phyloP scores from a whole-genome alignment of 2,797 vertebrate genomes.

The Myripristis murdjan region DNA sequence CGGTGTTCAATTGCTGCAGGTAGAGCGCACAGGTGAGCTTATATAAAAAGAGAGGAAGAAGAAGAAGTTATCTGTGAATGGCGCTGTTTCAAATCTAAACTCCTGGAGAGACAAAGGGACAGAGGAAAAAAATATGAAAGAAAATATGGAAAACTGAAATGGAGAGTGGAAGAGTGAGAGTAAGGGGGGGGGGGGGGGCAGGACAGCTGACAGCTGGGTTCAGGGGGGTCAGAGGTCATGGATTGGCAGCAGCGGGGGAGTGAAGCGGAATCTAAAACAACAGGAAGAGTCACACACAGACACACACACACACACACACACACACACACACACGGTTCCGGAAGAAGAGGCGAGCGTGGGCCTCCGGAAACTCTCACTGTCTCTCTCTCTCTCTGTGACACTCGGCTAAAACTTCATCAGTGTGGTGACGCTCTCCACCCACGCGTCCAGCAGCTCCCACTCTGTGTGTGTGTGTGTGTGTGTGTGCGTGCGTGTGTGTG shows the following conservation, averaged over 20 bases:
- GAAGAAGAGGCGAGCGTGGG: conserved; percentile 38
- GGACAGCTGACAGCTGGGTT: conserved; percentile 89
- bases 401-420: conserved; percentile 39
- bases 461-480: conserved; percentile 12
- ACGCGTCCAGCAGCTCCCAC: conserved; percentile 13
- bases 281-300: conserved; percentile 75
- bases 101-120: background rate
- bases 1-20: too few relatives aligned
- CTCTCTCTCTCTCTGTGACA: conserved; percentile 5
- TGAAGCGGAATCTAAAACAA: conserved; percentile 82
- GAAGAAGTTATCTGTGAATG: too few relatives aligned
- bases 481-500: conserved; percentile 12
- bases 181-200: conserved; percentile 38
- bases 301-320: conserved; percentile 27
- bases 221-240: conserved; percentile 80
- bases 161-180: conserved; percentile 4
- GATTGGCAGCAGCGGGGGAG: conserved; percentile 79
- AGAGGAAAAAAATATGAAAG: background rate
- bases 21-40: too few relatives aligned
- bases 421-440: conserved; percentile 2
- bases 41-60: too few relatives aligned
- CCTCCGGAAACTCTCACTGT: conserved; percentile 38
- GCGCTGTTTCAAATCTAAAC: too few relatives aligned
- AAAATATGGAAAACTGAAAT: too few relatives aligned
- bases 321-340: conserved; percentile 30